These are phyloP conservation scores for Suricata suricatta DNA, from an alignment of 2,113 vertebrate species.

Conservation along the genomic window DNA sequence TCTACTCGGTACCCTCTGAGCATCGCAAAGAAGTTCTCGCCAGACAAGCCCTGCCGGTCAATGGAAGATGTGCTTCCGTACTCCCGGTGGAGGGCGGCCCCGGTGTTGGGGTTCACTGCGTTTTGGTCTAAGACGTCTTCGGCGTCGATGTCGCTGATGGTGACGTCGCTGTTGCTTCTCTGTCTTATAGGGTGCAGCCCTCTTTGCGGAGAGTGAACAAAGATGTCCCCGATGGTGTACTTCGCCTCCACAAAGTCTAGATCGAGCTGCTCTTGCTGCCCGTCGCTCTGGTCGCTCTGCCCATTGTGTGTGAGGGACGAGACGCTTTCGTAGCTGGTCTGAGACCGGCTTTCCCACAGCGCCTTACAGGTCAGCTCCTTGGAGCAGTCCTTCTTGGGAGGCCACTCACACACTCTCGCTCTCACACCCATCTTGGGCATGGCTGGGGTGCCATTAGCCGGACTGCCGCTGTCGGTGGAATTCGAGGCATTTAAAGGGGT, in stretches of 20 bases:
- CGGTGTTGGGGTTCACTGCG: conserved; percentile 97
- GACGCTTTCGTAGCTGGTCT: conserved; percentile 89
- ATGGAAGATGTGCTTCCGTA: conserved; percentile 99
- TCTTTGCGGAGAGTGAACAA: conserved; percentile 91
- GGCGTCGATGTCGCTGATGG: conserved; percentile 96
- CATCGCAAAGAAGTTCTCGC: conserved; percentile 94
- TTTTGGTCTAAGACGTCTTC: conserved; percentile 95
- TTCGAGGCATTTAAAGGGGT: conserved; percentile 84
- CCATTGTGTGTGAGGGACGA: conserved; percentile 90
- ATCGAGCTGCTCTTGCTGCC: conserved; percentile 87
- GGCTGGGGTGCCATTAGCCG: conserved; percentile 92
- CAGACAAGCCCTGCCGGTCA: conserved; percentile 93
- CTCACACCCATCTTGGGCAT: conserved; percentile 99
- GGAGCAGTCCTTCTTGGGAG: conserved; percentile 92
- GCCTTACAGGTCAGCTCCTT: conserved; percentile 85
- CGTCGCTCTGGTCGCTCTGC: conserved; percentile 88
- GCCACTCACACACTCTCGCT: conserved; percentile 97
- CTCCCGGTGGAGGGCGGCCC: conserved; percentile 94
- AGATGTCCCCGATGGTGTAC: conserved; percentile 91
- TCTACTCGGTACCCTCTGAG: conserved; percentile 92
- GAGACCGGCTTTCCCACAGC: conserved; percentile 90
- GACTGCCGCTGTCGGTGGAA: conserved; percentile 87
- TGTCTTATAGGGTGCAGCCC: conserved; percentile 95
- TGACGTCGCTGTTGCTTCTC: conserved; percentile 97
- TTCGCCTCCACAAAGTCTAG: conserved; percentile 89